Conservation (phyloP, 2,113 vertebrate genomes). For the Xiphias gladius region DNA sequence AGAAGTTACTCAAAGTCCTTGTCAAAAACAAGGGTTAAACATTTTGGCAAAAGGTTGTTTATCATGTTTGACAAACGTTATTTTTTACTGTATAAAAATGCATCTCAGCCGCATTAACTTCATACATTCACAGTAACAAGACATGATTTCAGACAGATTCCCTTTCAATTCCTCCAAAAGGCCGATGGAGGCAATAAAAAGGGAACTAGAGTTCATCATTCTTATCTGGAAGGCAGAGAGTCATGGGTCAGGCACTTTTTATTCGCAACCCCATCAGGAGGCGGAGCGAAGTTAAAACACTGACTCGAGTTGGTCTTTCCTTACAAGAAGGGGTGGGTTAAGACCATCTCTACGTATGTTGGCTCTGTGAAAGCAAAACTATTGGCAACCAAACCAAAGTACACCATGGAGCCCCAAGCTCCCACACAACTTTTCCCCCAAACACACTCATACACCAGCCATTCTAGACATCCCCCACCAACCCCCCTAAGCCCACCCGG, state of each 20-base stretch:
- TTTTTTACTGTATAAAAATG: too few species aligned
- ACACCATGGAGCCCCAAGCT: too few species aligned
- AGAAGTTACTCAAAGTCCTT: neutral
- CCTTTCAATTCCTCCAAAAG: neutral
- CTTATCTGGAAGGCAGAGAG: constrained; percentile 5
- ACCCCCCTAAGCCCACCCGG: neutral
- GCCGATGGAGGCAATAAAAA: neutral
- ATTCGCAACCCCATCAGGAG: neutral
- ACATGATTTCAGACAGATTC: neutral
- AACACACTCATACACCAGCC: constrained; percentile 3
- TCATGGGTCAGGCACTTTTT: neutral
- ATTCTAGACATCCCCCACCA: neutral
- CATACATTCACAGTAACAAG: neutral
- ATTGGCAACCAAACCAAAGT: too few species aligned
- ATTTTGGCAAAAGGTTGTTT: neutral
- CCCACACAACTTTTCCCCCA: neutral
- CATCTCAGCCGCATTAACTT: neutral
- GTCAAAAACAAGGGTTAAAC: neutral
- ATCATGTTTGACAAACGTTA: neutral
- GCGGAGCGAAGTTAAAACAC: too few species aligned
- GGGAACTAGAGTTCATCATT: constrained; percentile 9
- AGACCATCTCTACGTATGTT: neutral
- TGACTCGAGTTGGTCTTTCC: neutral
- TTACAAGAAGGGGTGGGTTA: too few species aligned
- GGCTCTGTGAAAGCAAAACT: neutral